phyloP scores from a whole-genome alignment of 2,797 vertebrate genomes.

The Champsocephalus esox region DNA sequence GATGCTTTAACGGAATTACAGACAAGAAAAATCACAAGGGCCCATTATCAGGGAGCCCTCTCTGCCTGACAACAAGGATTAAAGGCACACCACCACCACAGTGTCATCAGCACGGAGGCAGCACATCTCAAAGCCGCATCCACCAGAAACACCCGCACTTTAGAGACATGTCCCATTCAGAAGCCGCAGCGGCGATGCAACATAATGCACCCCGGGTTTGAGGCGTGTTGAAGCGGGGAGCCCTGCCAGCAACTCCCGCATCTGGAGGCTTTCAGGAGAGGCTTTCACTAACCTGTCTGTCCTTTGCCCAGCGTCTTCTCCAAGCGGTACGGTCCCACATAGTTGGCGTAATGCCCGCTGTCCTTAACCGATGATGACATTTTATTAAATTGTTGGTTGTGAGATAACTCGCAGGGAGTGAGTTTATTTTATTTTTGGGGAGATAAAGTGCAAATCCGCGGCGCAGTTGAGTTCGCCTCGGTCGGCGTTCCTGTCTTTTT shows the following conservation, averaged over 20 bases:
- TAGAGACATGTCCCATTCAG: slow-evolving; percentile 6
- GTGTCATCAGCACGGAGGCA: not conserved
- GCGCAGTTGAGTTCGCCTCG: slow-evolving; percentile 70
- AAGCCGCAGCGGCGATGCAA: slow-evolving; percentile 3
- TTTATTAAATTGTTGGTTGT: slow-evolving; percentile 44
- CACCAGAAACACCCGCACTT: slow-evolving; percentile 39
- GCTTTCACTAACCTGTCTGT: slow-evolving; percentile 94
- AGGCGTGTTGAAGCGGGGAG: slow-evolving; percentile 43
- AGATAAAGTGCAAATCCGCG: slow-evolving; percentile 52
- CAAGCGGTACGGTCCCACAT: slow-evolving; percentile 98
- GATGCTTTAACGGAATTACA: slow-evolving; percentile 59
- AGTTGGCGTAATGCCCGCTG: slow-evolving; percentile 97
- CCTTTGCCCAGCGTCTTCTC: slow-evolving; percentile 99
- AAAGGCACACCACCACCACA: slow-evolving; percentile 63
- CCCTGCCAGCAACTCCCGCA: slow-evolving; percentile 39
- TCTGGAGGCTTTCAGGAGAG: slow-evolving; percentile 13
- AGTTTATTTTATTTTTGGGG: slow-evolving; percentile 4
- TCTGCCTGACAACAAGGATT: slow-evolving; percentile 81
- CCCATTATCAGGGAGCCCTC: slow-evolving; percentile 52
- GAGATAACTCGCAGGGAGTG: not conserved
- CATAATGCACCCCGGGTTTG: not conserved
- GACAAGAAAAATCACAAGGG: slow-evolving; percentile 50
- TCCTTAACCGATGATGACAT: slow-evolving; percentile 97
- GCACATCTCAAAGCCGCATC: slow-evolving; percentile 15
- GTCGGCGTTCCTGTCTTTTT: slow-evolving; percentile 58